Evolutionary conservation across 2,797 vertebrate genomes (phyloP).

Genomic region (Girardinus metallicus): DNA sequence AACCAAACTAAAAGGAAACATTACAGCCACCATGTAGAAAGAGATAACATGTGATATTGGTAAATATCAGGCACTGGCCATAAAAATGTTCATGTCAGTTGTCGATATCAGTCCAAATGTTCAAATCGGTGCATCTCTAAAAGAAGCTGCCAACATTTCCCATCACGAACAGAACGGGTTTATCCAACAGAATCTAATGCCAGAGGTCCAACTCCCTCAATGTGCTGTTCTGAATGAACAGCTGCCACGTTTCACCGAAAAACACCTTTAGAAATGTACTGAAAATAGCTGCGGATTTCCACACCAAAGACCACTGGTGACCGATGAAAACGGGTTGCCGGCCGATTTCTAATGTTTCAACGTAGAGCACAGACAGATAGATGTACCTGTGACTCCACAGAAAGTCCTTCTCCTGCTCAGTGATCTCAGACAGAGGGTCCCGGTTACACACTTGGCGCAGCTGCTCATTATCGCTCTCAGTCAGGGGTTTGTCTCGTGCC

Average conservation of each 20-base stretch:
- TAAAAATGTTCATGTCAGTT: neutral
- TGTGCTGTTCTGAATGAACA: neutral
- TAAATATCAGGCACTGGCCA: neutral
- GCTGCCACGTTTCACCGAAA: neutral
- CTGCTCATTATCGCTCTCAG: constrained; percentile 94
- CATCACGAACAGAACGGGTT: neutral
- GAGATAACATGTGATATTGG: neutral
- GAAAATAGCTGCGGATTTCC: neutral
- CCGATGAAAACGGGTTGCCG: neutral
- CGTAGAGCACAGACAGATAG: neutral
- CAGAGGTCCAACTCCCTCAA: neutral
- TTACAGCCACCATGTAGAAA: too few relatives aligned
- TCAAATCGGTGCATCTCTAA: neutral
- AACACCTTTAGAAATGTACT: neutral
- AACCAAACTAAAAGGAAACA: too few relatives aligned
- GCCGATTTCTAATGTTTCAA: neutral
- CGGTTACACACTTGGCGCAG: constrained; percentile 93
- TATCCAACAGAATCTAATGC: neutral
- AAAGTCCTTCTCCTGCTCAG: constrained; percentile 99
- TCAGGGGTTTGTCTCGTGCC: constrained; percentile 93
- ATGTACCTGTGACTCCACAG: constrained; percentile 95
- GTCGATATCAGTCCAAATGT: neutral
- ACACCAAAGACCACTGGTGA: neutral
- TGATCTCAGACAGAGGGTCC: constrained; percentile 98
- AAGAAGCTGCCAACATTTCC: neutral